Evolutionary conservation across 2,113 vertebrate genomes (phyloP), one percentile per base, ranked within the genome.

Genomic region (Neopipo cinnamomea): DNA sequence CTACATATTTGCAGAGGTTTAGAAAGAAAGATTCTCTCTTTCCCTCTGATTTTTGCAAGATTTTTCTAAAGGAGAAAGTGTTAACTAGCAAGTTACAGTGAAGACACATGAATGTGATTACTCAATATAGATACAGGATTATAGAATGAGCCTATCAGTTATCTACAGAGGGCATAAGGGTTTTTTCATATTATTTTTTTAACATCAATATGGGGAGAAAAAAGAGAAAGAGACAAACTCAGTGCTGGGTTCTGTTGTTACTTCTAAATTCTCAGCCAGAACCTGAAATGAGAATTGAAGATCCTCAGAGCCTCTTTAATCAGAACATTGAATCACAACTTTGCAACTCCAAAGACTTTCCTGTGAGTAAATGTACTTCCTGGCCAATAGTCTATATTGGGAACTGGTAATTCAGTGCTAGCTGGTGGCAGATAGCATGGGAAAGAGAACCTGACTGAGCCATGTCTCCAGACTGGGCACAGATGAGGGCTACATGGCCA

Each of bases 31-130:
- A 56, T 31, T 86, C 16, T 55, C n/a, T 88, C 37, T 6, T 49
- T 53, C 22, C 73, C 9, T 9, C 11, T 77, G 37, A 52, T 52
- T 79, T 83, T 59, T 41, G 15, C 12, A 46, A 37, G 22, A 70
- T 42, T 68, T 72, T 92, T 95, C 42, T 86, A 25, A 74, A 92
- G 65, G 14, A 77, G 10, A 27, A 63, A 77, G 52, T 28, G 79
- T 79, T 90, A 84, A 84, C 13, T 61, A 76, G 30, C 1, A 53
- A n/a, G 23, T 72, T 62, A 19, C 6, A 63, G 33, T 39, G 35
- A 67, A 82, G 58, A 63, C 9, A n/a, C 13, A 13, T 28, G 12
- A 59, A 67, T 23, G 20, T 35, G 79, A 75, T 75, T 22, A 50
- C 12, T 80, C 33, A 37, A 2, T 42, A 35, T 12, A 77, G 23